Base-by-base conservation (phyloP, 1,140 invertebrate species). In the Stenopsyche tienmushanensis region DNA sequence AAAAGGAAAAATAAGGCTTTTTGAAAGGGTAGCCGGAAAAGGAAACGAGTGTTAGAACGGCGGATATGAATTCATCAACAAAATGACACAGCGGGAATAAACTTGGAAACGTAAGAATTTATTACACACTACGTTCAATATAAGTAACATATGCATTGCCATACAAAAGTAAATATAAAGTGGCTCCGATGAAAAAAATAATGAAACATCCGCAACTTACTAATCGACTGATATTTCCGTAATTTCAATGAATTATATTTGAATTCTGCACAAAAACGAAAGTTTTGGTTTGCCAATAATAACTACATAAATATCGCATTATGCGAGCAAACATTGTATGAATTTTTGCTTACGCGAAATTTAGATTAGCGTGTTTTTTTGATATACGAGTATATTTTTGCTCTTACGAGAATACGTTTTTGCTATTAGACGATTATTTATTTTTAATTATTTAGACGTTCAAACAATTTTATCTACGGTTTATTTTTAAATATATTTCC, bases 1-100 rank as follows among this genome's bases (percentile, higher is more conserved):
- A 42, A 17, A 42, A 42, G 1, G 41, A 17, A 42, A 42, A 3
- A 17, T 42, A 39, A 39, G 34, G 18, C 41, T 3, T 42, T 1
- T 13, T 15, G 18, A 42, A 2, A 15, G 41, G 13, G 2, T 15
- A 15, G 9, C 18, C n/a, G 41, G 13, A 13, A 17, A 42, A 15
- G 3, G 3, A 49, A 49, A 49, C 18, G 18, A 17, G 10, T 21
- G 10, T 49, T 15, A 10, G 18, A 49, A 39, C 5, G 23, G 10
- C 45, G 45, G 45, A 49, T 49, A 49, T 18, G 45, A 49, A 49
- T 49, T 49, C 3, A 17, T 49, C 3, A 49, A 49, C 42, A 3
- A 15, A 45, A 45, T 17, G 42, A 15, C 42, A 3, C 9, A 3
- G 2, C 23, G 18, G 18, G 18, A 17, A 1, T 18, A 2, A 20